Percentiles rank a stretch among this genome's conserved stretches.
phyloP scores from a whole-genome alignment of 2,888 invertebrate genomes.

The Epirrhoe tristata region DNA sequence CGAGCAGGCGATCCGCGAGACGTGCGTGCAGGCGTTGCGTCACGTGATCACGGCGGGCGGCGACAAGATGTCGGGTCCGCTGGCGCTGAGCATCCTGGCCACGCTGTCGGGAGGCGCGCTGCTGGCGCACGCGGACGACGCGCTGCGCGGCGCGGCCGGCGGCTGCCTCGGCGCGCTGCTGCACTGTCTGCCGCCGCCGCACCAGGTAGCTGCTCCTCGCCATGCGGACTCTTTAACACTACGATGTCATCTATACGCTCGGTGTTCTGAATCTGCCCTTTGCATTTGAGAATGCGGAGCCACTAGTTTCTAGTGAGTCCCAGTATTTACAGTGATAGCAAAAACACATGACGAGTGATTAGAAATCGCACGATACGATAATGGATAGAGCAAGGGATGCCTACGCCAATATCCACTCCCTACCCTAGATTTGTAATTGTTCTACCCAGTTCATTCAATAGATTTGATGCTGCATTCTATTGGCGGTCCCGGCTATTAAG shows the following conservation, averaged over 20 bases:
- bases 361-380: too few relatives aligned
- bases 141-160: conserved; percentile 92
- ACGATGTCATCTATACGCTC: background rate
- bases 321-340: too few relatives aligned
- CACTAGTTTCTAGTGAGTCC: too few relatives aligned
- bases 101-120: conserved; percentile 87
- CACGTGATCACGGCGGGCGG: conserved; percentile 94
- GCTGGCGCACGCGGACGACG: conserved; percentile 91
- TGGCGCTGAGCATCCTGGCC: conserved; percentile 89
- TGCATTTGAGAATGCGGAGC: too few relatives aligned
- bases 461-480: too few relatives aligned
- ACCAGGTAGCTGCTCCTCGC: conserved; percentile 62
- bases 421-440: too few relatives aligned
- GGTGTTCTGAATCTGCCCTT: background rate
- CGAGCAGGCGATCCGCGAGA: conserved; percentile 95
- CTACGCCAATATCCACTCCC: too few relatives aligned
- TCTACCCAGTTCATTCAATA: too few relatives aligned
- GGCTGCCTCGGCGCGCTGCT: conserved; percentile 96
- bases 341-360: too few relatives aligned
- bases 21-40: conserved; percentile 95
- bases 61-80: conserved; percentile 93
- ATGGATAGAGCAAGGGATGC: too few relatives aligned
- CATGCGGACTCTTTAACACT: too few relatives aligned
- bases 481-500: too few relatives aligned
- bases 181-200: conserved; percentile 90